Percentiles rank a stretch among this genome's conserved stretches.
Conservation (phyloP, 2,888 invertebrate species). For the Dynastes hyllus region DNA sequence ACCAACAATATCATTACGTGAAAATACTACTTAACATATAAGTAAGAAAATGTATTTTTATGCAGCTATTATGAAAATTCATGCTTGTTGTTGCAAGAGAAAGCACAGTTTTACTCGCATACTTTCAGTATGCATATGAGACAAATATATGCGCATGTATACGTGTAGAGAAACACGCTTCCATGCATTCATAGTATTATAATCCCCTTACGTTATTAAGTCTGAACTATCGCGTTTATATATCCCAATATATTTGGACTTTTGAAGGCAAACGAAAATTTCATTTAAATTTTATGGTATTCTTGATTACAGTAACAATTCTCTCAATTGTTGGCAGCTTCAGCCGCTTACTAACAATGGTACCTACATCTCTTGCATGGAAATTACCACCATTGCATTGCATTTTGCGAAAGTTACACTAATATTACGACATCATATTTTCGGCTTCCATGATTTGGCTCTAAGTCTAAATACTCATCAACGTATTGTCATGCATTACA, state of each 20-base stretch:
- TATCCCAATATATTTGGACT: slow-evolving; percentile 57
- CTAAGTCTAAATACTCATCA: no score
- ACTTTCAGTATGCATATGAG: not conserved
- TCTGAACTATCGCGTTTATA: slow-evolving; percentile 50
- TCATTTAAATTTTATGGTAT: slow-evolving; percentile 59
- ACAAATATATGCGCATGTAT: not conserved
- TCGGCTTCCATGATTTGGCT: not conserved
- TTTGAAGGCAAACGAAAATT: slow-evolving; percentile 57
- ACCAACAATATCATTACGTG: no score
- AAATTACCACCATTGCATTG: slow-evolving; percentile 55
- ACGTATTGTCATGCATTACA: no score
- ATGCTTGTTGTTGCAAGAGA: not conserved
- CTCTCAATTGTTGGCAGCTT: slow-evolving; percentile 55
- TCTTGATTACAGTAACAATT: slow-evolving; percentile 58
- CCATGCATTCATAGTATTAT: slow-evolving; percentile 19
- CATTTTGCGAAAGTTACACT: slow-evolving; percentile 23
- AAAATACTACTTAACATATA: no score
- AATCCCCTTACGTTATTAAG: slow-evolving; percentile 29
- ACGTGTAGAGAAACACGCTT: slow-evolving; percentile 14
- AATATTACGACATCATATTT: not conserved
- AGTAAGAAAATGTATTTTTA: no score
- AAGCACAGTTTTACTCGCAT: not conserved
- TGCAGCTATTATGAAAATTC: no score
- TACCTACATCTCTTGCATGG: slow-evolving; percentile 57
- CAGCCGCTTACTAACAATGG: slow-evolving; percentile 58